Percentiles rank a stretch among this genome's conserved stretches.
phyloP scores from a whole-genome alignment of 1,140 invertebrate genomes.

The Yoshiicerus persimilis region DNA sequence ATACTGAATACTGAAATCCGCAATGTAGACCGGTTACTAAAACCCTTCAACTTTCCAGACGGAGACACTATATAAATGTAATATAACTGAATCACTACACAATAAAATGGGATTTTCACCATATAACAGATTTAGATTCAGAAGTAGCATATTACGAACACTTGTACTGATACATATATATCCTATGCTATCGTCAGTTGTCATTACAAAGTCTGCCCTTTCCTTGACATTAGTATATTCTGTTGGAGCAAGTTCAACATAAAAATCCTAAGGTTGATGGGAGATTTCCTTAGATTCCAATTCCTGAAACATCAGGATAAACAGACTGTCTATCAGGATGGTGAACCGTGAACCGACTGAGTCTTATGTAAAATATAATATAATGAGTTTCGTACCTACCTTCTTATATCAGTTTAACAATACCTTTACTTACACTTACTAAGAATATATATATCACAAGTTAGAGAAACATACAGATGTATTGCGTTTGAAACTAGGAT shows the following conservation, averaged over 20 bases:
- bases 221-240: not conserved
- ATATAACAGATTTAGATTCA: not conserved
- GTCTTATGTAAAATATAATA: not conserved
- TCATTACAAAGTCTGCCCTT: not conserved
- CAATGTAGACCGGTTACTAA: not conserved
- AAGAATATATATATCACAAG: too few species aligned
- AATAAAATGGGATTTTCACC: not conserved
- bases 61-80: not conserved
- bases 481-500: too few species aligned
- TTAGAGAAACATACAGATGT: too few species aligned
- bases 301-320: not conserved
- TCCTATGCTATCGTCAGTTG: not conserved
- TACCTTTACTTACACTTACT: not conserved
- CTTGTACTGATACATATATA: not conserved
- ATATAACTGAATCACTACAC: not conserved
- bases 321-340: not conserved
- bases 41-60: not conserved
- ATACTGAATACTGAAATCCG: not conserved
- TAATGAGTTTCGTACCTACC: not conserved
- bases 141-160: not conserved
- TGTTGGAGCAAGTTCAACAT: slow-evolving; percentile 1
- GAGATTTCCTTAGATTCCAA: not conserved
- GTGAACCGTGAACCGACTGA: not conserved
- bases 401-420: not conserved
- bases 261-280: not conserved